Conservation (phyloP, 2,888 invertebrate species). For the Hirtodrosophila duncani region DNA sequence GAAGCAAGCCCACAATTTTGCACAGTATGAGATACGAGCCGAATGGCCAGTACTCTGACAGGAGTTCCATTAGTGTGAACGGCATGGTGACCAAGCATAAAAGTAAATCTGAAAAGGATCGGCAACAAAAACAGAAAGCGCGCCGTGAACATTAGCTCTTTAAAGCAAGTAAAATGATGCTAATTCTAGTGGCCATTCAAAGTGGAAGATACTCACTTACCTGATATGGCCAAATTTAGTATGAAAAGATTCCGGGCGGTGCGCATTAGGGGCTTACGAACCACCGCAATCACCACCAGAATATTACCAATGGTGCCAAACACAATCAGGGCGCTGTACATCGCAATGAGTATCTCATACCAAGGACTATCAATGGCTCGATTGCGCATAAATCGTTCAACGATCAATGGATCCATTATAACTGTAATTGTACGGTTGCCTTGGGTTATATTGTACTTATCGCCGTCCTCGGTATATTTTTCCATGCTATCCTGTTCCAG, state of each 20-base stretch:
- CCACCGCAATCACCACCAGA: conserved; percentile 88
- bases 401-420: conserved; percentile 63
- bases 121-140: no score
- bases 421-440: no score
- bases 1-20: conserved; percentile 90
- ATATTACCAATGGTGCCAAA: conserved; percentile 92
- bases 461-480: no score
- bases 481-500: no score
- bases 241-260: conserved; percentile 96
- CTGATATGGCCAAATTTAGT: conserved; percentile 90
- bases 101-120: conserved; percentile 84
- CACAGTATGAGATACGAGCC: conserved; percentile 86
- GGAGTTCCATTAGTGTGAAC: conserved; percentile 90
- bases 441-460: no score
- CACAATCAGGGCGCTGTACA: conserved; percentile 87
- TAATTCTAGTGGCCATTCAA: background rate
- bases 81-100: conserved; percentile 94
- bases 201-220: conserved; percentile 53
- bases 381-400: conserved; percentile 83
- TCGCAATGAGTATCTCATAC: conserved; percentile 83
- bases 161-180: no score
- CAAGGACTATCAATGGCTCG: conserved; percentile 85
- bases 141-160: no score
- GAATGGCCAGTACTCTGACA: conserved; percentile 91
- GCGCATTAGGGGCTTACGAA: conserved; percentile 91